phyloP scores from a whole-genome alignment of 2,113 vertebrate species.

The Dipodomys merriami region DNA sequence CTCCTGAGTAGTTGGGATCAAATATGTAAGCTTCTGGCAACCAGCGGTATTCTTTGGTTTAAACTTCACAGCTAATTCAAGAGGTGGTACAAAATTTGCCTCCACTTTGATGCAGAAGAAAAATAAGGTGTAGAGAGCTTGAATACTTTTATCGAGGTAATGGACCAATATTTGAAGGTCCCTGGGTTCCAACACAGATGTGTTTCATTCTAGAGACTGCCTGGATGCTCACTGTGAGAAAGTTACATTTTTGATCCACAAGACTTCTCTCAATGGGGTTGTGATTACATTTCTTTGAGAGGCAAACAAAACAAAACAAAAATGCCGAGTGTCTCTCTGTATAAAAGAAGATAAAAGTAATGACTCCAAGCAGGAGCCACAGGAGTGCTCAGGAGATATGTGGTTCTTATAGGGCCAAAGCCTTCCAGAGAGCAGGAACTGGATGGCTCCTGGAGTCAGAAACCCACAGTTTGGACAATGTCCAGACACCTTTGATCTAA shows the following conservation, averaged over 20 bases:
- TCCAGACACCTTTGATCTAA: background rate
- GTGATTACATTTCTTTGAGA: background rate
- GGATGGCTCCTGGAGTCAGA: background rate
- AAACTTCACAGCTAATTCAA: background rate
- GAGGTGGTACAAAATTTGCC: background rate
- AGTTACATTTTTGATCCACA: background rate
- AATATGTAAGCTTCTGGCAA: too few relatives aligned
- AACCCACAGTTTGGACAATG: background rate
- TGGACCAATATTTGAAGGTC: too few relatives aligned
- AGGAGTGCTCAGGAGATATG: accelerated
- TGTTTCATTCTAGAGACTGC: background rate
- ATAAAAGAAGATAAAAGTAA: background rate
- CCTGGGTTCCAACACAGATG: background rate
- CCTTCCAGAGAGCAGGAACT: accelerated
- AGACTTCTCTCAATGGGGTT: background rate
- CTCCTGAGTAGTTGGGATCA: too few relatives aligned
- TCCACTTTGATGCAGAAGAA: background rate
- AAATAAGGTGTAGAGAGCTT: background rate
- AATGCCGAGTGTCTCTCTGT: background rate
- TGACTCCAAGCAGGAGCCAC: accelerated
- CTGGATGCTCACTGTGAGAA: accelerated
- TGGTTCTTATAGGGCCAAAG: too few relatives aligned
- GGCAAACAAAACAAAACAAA: background rate
- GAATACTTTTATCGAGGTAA: background rate
- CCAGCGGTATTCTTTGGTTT: background rate